Evolutionary conservation across 92 coral and sea anemone species (phyloP), one percentile per base, ranked within the genome.

Genomic region (Porites evermanni): DNA sequence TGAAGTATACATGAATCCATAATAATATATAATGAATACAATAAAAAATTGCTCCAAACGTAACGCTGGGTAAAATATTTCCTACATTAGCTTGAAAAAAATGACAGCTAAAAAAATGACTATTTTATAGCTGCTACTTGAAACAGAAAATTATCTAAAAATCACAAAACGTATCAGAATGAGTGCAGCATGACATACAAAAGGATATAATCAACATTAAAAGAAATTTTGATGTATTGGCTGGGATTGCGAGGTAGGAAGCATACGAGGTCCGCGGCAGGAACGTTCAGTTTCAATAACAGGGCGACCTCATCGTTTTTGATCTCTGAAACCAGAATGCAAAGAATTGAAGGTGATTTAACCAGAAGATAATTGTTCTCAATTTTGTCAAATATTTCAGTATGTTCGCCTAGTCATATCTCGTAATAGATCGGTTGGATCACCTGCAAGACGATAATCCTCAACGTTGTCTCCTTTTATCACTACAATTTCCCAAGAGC

Each of bases 391-490:
- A 18, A 8, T 7, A 19, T 14, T 6, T 74, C 47, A 77, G 7
- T 38, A 38, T 7, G 47, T 38, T 38, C 47, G 5, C 47, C 47
- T 38, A 38, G 47, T 38, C 0, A 38, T 38, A 38, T 38, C 47
- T 4, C 6, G 6, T 38, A 38, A 12, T 17, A 47, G 19, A 79
- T 18, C 11, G 78, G 64, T 14, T 20, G 44, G 0, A 19, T 63
- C 17, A 87, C 91, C 81, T 87, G 76, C 76, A 4, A 87, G 66
- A 7, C 91, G 91, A 32, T 87, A 76, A 59, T 87, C 87, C 82
- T 76, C 61, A 1, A 87, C 81, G 66, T 51, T 67, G 32, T 74
- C 87, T 65, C 87, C 75, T 44, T 87, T 87, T 16, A 87, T 74
- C 8, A 83, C 53, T 1, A 81, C 82, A 51, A 81, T 73, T 67